phyloP scores from a whole-genome alignment of 2,797 vertebrate species.

The Sebastes hubbsi region DNA sequence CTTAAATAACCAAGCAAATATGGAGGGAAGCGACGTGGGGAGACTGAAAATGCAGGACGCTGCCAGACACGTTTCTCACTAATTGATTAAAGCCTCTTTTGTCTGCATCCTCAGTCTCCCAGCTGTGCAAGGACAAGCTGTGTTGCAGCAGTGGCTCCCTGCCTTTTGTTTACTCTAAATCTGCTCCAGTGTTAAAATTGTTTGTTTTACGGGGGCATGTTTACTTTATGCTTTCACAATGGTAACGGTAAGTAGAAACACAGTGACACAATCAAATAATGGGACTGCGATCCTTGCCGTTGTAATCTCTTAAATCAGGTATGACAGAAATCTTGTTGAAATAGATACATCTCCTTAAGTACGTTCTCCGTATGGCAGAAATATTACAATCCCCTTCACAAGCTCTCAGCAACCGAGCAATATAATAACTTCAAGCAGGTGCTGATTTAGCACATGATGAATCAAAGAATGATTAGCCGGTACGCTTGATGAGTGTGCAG shows the following conservation, averaged over 20 bases:
- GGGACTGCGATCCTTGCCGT: background rate
- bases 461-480: conserved; percentile 55
- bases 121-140: conserved; percentile 41
- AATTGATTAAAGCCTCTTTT: conserved; percentile 70
- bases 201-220: conserved; percentile 14
- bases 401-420: conserved; percentile 17
- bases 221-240: background rate
- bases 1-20: conserved; percentile 62
- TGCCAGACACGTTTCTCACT: conserved; percentile 60
- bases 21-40: conserved; percentile 23
- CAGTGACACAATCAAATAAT: background rate
- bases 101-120: conserved; percentile 41
- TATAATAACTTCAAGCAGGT: conserved; percentile 43
- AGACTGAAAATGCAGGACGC: conserved; percentile 50
- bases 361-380: conserved; percentile 2
- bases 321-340: conserved; percentile 28
- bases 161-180: conserved; percentile 45
- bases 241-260: background rate
- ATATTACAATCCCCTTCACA: conserved; percentile 26
- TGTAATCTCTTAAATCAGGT: conserved; percentile 36
- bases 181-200: conserved; percentile 21
- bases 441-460: conserved; percentile 45
- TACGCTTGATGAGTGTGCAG: conserved; percentile 45
- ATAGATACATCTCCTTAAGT: background rate
- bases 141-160: conserved; percentile 25